Evolutionary conservation across 2,888 invertebrate species (phyloP).

Genomic region (Heterodera filipjevi): DNA sequence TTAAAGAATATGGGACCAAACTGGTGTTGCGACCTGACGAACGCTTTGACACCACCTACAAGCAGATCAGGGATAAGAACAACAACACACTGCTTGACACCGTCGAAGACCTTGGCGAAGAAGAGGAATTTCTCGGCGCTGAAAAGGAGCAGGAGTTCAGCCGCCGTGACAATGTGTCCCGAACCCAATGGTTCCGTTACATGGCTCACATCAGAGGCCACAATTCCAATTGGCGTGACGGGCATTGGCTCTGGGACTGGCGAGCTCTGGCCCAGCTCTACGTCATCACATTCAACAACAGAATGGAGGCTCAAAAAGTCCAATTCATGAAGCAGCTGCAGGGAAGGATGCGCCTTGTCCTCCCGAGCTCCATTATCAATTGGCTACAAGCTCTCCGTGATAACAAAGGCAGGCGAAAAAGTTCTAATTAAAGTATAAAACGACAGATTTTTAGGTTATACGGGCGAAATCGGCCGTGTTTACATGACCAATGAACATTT

Average conservation of each 20-base stretch:
- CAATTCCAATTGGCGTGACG: background rate
- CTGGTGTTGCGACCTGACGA: background rate
- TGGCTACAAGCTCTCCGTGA: background rate
- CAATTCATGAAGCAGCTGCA: background rate
- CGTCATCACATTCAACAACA: background rate
- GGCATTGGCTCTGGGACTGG: constrained; percentile 15
- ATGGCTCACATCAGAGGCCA: background rate
- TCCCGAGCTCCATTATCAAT: background rate
- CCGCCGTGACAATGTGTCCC: constrained; percentile 2
- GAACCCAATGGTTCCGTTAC: constrained; percentile 9
- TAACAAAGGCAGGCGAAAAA: background rate
- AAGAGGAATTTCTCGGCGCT: background rate
- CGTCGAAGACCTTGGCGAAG: background rate
- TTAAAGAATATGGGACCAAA: constrained; percentile 11
- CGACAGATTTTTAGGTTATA: background rate
- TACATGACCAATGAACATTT: constrained; percentile 24
- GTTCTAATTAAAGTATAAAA: too few relatives aligned
- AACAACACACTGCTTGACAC: background rate
- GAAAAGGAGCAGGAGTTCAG: background rate
- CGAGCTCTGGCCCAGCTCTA: constrained; percentile 9
- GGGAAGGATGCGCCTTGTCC: background rate
- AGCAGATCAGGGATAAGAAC: background rate
- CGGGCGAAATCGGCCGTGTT: background rate
- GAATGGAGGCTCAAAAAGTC: constrained; percentile 18
- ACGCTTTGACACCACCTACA: background rate